Evolutionary conservation across 2,888 invertebrate genomes (phyloP).

Genomic region (Sinhomidia bicolor): DNA sequence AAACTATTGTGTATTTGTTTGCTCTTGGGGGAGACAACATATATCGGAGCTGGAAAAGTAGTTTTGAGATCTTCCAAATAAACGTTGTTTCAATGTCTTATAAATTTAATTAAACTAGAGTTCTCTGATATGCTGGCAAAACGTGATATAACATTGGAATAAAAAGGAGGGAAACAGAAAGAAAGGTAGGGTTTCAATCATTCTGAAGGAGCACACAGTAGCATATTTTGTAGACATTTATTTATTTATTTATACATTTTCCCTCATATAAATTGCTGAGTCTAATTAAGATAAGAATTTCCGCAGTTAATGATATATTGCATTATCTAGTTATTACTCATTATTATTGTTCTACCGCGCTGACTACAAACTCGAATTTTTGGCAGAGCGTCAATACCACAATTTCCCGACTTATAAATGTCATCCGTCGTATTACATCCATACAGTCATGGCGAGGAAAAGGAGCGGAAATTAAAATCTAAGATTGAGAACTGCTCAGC

Average conservation of each 20-base stretch:
- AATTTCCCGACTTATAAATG: neutral
- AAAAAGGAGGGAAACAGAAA: too few relatives aligned
- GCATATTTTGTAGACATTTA: neutral
- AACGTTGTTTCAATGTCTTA: constrained; percentile 15
- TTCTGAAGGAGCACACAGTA: neutral
- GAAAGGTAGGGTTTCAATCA: neutral
- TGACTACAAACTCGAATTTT: neutral
- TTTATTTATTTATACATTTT: neutral
- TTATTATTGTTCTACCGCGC: neutral
- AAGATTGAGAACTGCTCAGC: neutral
- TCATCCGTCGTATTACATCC: neutral
- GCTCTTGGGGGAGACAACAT: neutral
- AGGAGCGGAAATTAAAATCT: constrained; percentile 18
- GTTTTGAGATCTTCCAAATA: neutral
- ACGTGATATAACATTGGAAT: neutral
- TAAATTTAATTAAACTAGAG: neutral
- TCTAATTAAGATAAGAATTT: constrained; percentile 51
- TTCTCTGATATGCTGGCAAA: neutral
- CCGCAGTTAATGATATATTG: neutral
- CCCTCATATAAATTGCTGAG: neutral
- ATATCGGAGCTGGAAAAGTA: neutral
- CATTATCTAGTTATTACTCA: constrained; percentile 34
- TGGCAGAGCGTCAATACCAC: constrained; percentile 20
- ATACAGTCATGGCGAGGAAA: neutral
- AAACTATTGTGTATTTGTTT: neutral